Percentiles rank a stretch among this genome's conserved stretches.
These are phyloP conservation scores for Turritopsis rubra DNA, from an alignment of 30 jellyfish, hydroid and myxozoan species.

Conservation along the genomic window DNA sequence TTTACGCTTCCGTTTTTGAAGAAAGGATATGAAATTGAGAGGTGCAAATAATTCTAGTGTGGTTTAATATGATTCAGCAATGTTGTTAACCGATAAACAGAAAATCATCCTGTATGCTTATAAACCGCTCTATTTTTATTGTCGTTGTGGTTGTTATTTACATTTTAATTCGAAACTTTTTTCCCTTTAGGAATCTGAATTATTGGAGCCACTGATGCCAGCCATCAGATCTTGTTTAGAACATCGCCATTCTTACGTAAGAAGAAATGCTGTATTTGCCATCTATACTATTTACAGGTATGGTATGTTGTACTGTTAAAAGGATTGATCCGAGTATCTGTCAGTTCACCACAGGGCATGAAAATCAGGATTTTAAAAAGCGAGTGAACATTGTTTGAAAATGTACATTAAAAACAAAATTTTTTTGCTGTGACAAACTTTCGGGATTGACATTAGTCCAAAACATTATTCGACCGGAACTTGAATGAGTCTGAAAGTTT, in stretches of 20 bases:
- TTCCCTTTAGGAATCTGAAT: conserved; percentile 83
- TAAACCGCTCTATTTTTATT: background rate
- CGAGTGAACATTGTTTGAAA: background rate
- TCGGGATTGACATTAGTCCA: too few species aligned
- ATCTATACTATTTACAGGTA: conserved; percentile 94
- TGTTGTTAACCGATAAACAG: too few species aligned
- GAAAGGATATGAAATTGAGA: too few species aligned
- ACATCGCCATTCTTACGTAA: conserved; percentile 94
- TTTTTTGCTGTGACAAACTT: background rate
- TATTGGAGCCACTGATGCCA: conserved; percentile 99
- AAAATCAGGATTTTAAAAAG: too few species aligned
- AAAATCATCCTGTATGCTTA: too few species aligned
- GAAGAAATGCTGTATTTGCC: conserved; percentile 99
- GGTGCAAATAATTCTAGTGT: too few species aligned
- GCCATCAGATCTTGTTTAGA: conserved; percentile 95
- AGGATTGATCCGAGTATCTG: too few species aligned
- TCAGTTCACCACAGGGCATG: too few species aligned
- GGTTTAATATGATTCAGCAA: too few species aligned
- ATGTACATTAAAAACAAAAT: background rate
- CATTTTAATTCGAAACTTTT: background rate
- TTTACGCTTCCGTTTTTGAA: too few species aligned
- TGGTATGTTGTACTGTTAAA: background rate
- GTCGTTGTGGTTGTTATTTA: background rate
- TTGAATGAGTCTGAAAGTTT: too few species aligned
- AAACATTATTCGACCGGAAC: too few species aligned